Percentiles rank a stretch among this genome's conserved stretches.
Conservation (phyloP, 2,797 vertebrate genomes). For the Glyptemys insculpta region DNA sequence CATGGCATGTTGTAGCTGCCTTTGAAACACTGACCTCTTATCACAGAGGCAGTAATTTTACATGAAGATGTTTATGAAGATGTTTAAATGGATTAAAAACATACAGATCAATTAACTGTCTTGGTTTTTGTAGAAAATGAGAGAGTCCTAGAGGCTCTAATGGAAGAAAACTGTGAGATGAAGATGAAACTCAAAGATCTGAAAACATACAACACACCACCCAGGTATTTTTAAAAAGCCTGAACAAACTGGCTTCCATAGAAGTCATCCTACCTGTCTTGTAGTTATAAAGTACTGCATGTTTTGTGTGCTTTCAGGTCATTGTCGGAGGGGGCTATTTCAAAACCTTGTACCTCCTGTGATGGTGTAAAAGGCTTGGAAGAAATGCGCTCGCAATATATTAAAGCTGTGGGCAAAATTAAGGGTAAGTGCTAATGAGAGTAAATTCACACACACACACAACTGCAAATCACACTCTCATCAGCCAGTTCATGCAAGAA, state of each 20-base stretch:
- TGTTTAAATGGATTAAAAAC: background rate
- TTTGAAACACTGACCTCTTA: background rate
- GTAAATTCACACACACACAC: background rate
- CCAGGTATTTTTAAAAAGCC: constrained; percentile 71
- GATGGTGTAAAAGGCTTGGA: constrained; percentile 85
- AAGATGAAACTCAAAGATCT: constrained; percentile 83
- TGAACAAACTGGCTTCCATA: background rate
- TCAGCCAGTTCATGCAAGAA: background rate
- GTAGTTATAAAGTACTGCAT: background rate
- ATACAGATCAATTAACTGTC: background rate
- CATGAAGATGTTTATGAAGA: background rate
- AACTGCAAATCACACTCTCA: background rate
- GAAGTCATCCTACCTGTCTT: background rate
- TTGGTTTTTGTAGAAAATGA: constrained; percentile 82
- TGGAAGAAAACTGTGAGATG: constrained; percentile 81
- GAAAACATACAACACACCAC: constrained; percentile 62
- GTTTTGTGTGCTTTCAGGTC: constrained; percentile 73
- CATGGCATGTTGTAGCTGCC: background rate
- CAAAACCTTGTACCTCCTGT: constrained; percentile 71
- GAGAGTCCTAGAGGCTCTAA: constrained; percentile 73
- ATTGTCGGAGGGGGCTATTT: constrained; percentile 63
- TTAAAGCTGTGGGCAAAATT: constrained; percentile 93
- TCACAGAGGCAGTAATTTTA: background rate
- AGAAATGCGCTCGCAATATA: constrained; percentile 94
- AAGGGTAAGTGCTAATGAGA: constrained; percentile 84